Evolutionary conservation across 64 coral and sea anemone genomes (phyloP).

Genomic region (Actinia equina): DNA sequence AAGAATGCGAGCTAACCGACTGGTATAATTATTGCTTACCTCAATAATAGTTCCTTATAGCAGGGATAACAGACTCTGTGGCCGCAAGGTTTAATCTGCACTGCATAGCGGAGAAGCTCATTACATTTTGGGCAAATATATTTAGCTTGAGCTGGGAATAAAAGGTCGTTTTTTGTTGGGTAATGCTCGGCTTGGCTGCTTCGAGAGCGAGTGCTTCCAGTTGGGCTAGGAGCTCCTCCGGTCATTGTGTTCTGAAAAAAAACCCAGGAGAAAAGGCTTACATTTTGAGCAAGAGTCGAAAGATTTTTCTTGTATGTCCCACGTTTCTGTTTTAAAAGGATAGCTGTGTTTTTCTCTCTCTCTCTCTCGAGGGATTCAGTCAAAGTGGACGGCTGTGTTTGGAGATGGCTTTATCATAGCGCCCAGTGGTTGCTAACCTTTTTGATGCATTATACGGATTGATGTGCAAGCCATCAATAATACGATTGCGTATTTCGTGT

Average conservation of each 20-base stretch:
- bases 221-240: slow-evolving; percentile 70
- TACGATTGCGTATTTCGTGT: neutral
- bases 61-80: slow-evolving; percentile 72
- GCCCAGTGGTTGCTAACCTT: neutral
- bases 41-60: neutral
- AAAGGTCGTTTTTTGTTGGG: slow-evolving; percentile 56
- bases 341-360: neutral
- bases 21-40: neutral
- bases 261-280: neutral
- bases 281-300: neutral
- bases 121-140: slow-evolving; percentile 81
- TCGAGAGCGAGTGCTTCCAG: slow-evolving; percentile 54
- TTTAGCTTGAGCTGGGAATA: slow-evolving; percentile 84
- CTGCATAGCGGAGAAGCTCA: slow-evolving; percentile 71
- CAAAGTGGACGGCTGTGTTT: neutral
- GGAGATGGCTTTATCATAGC: neutral
- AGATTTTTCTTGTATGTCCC: neutral
- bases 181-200: slow-evolving; percentile 36
- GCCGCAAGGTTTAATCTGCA: slow-evolving; percentile 66
- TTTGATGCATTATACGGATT: neutral
- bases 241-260: slow-evolving; percentile 43
- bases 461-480: neutral
- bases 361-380: neutral
- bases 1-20: neutral
- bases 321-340: neutral